Conservation (phyloP, 2,113 vertebrate genomes). For the Arenaria interpres region DNA sequence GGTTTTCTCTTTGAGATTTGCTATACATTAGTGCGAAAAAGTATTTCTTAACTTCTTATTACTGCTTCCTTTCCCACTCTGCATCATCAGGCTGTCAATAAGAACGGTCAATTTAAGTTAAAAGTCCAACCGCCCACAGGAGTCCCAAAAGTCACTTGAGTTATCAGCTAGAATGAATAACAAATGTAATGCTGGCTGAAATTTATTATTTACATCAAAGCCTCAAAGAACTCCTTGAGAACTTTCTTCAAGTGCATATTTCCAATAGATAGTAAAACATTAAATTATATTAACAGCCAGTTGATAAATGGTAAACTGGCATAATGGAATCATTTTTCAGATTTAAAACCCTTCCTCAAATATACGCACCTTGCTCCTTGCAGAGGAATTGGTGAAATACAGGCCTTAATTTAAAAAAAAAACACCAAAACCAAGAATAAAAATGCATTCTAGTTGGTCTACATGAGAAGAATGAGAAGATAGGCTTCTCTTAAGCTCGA, state of each 20-base stretch:
- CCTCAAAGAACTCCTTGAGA: neutral
- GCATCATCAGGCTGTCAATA: neutral
- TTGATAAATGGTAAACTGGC: neutral
- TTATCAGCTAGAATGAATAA: neutral
- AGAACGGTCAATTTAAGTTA: neutral
- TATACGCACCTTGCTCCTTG: neutral
- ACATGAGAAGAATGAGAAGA: neutral
- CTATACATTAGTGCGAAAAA: neutral
- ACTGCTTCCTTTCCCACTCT: neutral
- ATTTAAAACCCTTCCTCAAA: neutral
- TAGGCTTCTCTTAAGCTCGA: accelerated
- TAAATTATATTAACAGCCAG: neutral
- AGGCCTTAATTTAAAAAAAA: neutral
- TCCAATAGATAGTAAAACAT: neutral
- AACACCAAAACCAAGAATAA: too few relatives aligned
- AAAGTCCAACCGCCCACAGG: neutral
- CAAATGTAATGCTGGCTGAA: neutral
- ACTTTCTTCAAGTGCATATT: neutral
- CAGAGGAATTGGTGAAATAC: neutral
- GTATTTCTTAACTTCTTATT: neutral
- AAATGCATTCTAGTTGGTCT: neutral
- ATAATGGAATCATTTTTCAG: neutral
- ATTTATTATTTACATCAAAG: neutral
- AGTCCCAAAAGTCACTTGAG: neutral
- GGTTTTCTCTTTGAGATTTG: neutral